A percentile compares a stretch with the other conserved stretches of the same genome.
Conservation (phyloP, 2,797 vertebrate species). For the Acanthurus lineatus region DNA sequence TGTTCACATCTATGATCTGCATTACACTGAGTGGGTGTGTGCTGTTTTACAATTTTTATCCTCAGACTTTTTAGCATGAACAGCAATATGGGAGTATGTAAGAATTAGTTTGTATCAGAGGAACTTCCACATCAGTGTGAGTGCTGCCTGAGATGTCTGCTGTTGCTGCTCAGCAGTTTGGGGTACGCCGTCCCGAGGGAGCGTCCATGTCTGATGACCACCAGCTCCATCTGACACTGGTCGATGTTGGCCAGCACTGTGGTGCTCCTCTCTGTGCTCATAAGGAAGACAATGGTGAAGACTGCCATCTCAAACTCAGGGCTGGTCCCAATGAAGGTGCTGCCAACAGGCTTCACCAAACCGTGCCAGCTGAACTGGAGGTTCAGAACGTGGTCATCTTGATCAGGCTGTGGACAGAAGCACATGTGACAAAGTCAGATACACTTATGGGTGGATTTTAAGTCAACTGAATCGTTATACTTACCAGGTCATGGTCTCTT, state of each 20-base stretch:
- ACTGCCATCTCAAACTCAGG: slow-evolving; percentile 90
- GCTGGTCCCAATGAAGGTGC: slow-evolving; percentile 88
- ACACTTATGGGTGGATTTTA: neutral
- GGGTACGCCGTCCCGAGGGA: slow-evolving; percentile 90
- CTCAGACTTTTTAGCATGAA: neutral
- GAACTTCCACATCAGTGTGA: slow-evolving; percentile 31
- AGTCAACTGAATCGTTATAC: slow-evolving; percentile 7
- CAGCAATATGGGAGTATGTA: neutral
- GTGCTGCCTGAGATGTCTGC: slow-evolving; percentile 66
- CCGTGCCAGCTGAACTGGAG: slow-evolving; percentile 92
- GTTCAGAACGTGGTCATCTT: slow-evolving; percentile 89
- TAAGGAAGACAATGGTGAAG: slow-evolving; percentile 89
- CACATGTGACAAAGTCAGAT: neutral
- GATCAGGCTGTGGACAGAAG: slow-evolving; percentile 81
- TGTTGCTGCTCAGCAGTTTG: slow-evolving; percentile 86
- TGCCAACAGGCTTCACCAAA: slow-evolving; percentile 86
- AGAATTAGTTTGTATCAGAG: neutral
- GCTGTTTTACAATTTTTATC: neutral
- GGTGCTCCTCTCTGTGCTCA: slow-evolving; percentile 82
- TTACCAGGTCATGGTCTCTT: slow-evolving; percentile 78
- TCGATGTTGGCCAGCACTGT: slow-evolving; percentile 84
- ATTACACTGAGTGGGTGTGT: neutral
- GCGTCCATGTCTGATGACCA: slow-evolving; percentile 83
- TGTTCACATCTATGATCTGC: neutral
- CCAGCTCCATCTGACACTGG: slow-evolving; percentile 86